phyloP scores from a whole-genome alignment of 2,888 invertebrate genomes.

The Hyles lineata region DNA sequence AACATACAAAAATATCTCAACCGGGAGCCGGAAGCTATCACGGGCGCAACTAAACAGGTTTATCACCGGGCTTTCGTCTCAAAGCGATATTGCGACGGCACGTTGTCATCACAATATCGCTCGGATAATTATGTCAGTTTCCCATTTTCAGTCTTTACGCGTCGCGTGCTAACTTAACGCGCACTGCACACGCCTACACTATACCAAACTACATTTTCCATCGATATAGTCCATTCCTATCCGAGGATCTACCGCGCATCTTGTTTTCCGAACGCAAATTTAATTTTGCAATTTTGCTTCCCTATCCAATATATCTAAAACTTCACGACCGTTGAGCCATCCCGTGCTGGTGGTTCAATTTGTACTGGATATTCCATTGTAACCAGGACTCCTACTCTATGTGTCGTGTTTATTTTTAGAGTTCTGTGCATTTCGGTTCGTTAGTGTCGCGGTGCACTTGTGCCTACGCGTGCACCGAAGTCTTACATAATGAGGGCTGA shows the following conservation, averaged over 20 bases:
- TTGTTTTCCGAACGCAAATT: constrained; percentile 23
- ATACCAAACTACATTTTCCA: not conserved
- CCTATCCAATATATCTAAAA: not conserved
- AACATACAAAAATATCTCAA: not conserved
- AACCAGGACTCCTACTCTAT: not conserved
- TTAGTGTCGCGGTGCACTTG: constrained; percentile 16
- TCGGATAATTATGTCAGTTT: not conserved
- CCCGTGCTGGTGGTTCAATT: not conserved
- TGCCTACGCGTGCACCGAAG: constrained; percentile 37
- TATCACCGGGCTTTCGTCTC: not conserved
- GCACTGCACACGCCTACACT: constrained; percentile 1
- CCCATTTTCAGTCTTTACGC: not conserved
- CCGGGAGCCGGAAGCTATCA: not conserved
- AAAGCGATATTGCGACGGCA: not conserved
- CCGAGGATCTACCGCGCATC: not conserved
- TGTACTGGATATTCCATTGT: not conserved
- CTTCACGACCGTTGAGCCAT: not conserved
- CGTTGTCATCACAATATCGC: not conserved
- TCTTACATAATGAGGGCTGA: constrained; percentile 51
- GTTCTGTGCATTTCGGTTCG: constrained; percentile 16
- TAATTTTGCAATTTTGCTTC: constrained; percentile 4
- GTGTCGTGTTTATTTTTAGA: constrained; percentile 8
- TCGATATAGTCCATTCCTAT: not conserved
- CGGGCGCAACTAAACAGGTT: not conserved
- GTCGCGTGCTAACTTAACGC: constrained; percentile 13